phyloP scores from a whole-genome alignment of 2,113 vertebrate species.

The Gavia stellata region DNA sequence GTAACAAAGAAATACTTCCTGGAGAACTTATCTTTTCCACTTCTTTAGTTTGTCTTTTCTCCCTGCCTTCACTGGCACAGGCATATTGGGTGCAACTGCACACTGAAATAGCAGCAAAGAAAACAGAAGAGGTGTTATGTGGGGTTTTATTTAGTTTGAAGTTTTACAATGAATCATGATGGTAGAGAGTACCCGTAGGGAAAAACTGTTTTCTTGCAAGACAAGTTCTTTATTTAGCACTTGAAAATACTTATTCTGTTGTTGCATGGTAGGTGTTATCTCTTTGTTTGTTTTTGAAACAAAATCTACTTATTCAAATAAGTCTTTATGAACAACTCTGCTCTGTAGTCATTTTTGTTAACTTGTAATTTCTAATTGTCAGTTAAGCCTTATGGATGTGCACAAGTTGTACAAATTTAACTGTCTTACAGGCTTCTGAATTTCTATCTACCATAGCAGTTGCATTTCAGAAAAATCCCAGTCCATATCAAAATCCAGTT shows the following conservation, averaged over 20 bases:
- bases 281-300: background rate
- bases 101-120: background rate
- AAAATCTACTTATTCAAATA: background rate
- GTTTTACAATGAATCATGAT: background rate
- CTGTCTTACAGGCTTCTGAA: background rate
- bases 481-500: background rate
- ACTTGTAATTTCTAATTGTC: background rate
- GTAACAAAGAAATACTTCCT: background rate
- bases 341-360: background rate
- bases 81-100: background rate
- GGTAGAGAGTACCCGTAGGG: background rate
- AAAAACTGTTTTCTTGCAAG: background rate
- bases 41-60: background rate
- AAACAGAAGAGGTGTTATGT: background rate
- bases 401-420: background rate
- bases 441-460: background rate
- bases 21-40: background rate
- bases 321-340: background rate
- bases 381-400: background rate
- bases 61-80: background rate
- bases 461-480: background rate
- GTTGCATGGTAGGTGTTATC: background rate
- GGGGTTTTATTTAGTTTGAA: background rate
- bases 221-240: background rate
- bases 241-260: background rate